Evolutionary conservation across 2,113 vertebrate genomes (phyloP).

Genomic region (Lampris incognitus): DNA sequence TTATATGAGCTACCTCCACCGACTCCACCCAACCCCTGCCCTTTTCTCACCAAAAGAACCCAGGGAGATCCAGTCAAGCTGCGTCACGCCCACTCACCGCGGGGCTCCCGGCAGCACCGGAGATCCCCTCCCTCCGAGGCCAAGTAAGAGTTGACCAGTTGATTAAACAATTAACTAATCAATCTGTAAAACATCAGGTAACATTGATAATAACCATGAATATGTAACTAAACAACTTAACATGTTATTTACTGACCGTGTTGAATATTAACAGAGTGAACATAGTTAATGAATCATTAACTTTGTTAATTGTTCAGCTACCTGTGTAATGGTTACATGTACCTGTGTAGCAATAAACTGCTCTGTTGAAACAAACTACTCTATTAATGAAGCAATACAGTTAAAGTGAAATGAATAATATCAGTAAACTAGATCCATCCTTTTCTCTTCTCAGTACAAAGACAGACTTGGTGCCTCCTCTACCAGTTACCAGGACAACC

Average conservation of each 20-base stretch:
- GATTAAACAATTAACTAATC: too few relatives aligned
- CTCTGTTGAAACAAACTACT: too few relatives aligned
- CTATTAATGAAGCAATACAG: too few relatives aligned
- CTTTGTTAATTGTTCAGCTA: too few relatives aligned
- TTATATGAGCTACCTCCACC: too few relatives aligned
- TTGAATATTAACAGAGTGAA: too few relatives aligned
- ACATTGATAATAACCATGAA: neutral
- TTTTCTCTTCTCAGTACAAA: constrained; percentile 74
- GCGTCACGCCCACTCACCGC: constrained; percentile 88
- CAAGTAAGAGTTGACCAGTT: constrained; percentile 80
- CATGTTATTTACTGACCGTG: too few relatives aligned
- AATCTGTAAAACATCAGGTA: neutral
- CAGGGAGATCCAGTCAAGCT: constrained; percentile 90
- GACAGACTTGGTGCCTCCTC: constrained; percentile 87
- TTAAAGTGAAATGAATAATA: neutral
- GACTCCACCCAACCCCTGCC: too few relatives aligned
- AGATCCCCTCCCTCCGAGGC: constrained; percentile 90
- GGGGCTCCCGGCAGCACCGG: constrained; percentile 88
- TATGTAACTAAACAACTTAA: too few relatives aligned
- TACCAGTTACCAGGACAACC: constrained; percentile 86
- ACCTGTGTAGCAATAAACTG: too few relatives aligned
- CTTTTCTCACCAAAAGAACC: constrained; percentile 76
- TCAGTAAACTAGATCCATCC: neutral
- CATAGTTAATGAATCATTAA: too few relatives aligned
- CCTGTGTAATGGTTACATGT: too few relatives aligned